Percentiles rank a stretch among this genome's conserved stretches.
Evolutionary conservation across 2,888 invertebrate species (phyloP).

Genomic region (Ormyrus labotus): DNA sequence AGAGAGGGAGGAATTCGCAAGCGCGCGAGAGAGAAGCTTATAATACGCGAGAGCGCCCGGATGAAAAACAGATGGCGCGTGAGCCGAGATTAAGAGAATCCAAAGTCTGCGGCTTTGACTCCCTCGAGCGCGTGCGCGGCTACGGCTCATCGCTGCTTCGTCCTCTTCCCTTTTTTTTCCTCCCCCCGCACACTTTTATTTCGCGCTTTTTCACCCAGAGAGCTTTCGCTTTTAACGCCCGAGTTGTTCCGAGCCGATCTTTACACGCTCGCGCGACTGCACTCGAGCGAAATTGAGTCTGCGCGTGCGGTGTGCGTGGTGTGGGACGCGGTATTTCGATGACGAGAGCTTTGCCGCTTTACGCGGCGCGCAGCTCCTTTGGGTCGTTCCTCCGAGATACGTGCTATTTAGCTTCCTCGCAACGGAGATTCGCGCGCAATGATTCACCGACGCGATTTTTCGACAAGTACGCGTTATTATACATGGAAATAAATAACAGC

Average conservation of each 20-base stretch:
- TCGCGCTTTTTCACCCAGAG: background rate
- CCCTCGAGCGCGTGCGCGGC: background rate
- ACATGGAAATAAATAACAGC: too few species aligned
- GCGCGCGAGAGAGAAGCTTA: slow-evolving; percentile 11
- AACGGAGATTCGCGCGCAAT: too few species aligned
- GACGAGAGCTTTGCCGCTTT: slow-evolving; percentile 14
- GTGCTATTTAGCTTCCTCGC: too few species aligned
- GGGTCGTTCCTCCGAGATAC: background rate
- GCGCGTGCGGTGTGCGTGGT: background rate
- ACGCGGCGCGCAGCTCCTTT: background rate
- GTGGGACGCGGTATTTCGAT: slow-evolving; percentile 33
- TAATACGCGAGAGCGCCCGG: slow-evolving; percentile 46
- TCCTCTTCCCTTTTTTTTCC: slow-evolving; percentile 4
- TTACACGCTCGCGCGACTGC: slow-evolving; percentile 50
- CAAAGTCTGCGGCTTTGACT: background rate
- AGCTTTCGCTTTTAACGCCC: slow-evolving; percentile 52
- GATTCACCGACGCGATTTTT: too few species aligned
- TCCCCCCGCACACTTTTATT: too few species aligned
- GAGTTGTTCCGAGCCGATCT: slow-evolving; percentile 56
- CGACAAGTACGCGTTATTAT: too few species aligned
- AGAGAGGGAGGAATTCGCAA: slow-evolving; percentile 57
- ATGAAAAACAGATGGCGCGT: slow-evolving; percentile 63
- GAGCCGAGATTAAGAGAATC: slow-evolving; percentile 46
- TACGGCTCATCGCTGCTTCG: background rate
- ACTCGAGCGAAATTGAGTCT: slow-evolving; percentile 43